A percentile compares a stretch with the other conserved stretches of the same genome.
phyloP scores from a whole-genome alignment of 2,888 invertebrate species.

The Drosophila siamana region DNA sequence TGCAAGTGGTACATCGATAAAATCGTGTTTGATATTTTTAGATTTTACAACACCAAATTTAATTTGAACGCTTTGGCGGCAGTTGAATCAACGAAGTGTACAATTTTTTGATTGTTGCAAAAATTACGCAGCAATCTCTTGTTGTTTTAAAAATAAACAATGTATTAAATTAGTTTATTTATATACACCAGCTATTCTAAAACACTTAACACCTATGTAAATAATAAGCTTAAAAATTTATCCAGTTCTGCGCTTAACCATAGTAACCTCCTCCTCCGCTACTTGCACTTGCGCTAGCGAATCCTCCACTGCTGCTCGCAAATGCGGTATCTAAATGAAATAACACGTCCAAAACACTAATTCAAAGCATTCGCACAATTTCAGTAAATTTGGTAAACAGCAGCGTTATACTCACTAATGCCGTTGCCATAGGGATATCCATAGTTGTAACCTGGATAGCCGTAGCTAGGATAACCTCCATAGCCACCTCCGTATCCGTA shows the following conservation, averaged over 20 bases:
- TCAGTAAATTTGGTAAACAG: constrained; percentile 1
- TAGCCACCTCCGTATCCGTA: constrained; percentile 54
- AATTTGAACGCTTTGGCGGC: constrained; percentile 15
- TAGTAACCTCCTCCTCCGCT: constrained; percentile 62
- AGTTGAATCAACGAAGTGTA: neutral
- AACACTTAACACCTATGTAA: constrained; percentile 51
- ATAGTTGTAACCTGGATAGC: constrained; percentile 39
- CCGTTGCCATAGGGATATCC: constrained; percentile 45
- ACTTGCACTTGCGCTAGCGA: constrained; percentile 67
- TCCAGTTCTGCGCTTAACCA: constrained; percentile 44
- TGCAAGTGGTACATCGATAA: neutral
- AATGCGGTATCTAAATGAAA: constrained; percentile 68
- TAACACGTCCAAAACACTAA: constrained; percentile 73
- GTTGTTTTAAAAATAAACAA: constrained; percentile 25
- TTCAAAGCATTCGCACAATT: constrained; percentile 34
- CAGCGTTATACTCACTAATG: constrained; percentile 60
- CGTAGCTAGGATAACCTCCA: constrained; percentile 25
- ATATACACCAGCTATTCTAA: constrained; percentile 27
- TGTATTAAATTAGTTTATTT: constrained; percentile 18
- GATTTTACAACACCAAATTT: constrained; percentile 28
- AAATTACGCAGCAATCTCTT: neutral
- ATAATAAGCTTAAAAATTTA: constrained; percentile 37
- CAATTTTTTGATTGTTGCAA: too few species aligned
- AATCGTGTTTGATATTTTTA: neutral
- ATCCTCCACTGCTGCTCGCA: constrained; percentile 74